phyloP scores from a whole-genome alignment of 2,888 invertebrate species.

The Hydrotaea diabolus region DNA sequence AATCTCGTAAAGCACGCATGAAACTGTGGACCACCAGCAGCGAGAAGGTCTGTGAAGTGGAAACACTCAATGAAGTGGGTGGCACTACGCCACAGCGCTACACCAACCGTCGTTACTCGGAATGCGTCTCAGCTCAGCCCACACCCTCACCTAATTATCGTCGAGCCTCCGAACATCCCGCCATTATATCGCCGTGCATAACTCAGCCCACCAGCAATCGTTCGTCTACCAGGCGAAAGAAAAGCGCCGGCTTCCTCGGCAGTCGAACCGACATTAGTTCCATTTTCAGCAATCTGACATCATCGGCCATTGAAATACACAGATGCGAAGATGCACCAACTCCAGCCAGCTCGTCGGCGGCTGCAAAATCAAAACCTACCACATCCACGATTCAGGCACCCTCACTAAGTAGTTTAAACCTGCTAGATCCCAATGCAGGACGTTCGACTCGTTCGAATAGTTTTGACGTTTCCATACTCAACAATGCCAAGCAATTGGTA shows the following conservation, averaged over 20 bases:
- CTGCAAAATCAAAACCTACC: slow-evolving; percentile 69
- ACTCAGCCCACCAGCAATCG: slow-evolving; percentile 72
- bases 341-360: slow-evolving; percentile 69
- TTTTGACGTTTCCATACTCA: slow-evolving; percentile 89
- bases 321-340: slow-evolving; percentile 82
- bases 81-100: slow-evolving; percentile 83
- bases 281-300: slow-evolving; percentile 86
- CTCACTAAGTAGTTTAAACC: slow-evolving; percentile 71
- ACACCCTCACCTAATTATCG: slow-evolving; percentile 82
- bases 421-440: slow-evolving; percentile 79
- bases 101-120: slow-evolving; percentile 86
- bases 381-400: slow-evolving; percentile 68
- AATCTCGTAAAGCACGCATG: slow-evolving; percentile 90
- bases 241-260: slow-evolving; percentile 86
- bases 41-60: slow-evolving; percentile 91
- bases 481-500: slow-evolving; percentile 81
- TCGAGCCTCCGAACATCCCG: slow-evolving; percentile 89
- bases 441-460: slow-evolving; percentile 89
- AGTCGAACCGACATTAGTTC: slow-evolving; percentile 90
- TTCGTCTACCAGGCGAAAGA: slow-evolving; percentile 76
- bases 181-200: slow-evolving; percentile 78
- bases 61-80: slow-evolving; percentile 87
- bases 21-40: slow-evolving; percentile 92
- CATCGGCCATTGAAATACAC: slow-evolving; percentile 90
- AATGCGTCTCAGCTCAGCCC: slow-evolving; percentile 83